phyloP scores from a whole-genome alignment of 2,113 vertebrate species.

The Cyprinus carpio region DNA sequence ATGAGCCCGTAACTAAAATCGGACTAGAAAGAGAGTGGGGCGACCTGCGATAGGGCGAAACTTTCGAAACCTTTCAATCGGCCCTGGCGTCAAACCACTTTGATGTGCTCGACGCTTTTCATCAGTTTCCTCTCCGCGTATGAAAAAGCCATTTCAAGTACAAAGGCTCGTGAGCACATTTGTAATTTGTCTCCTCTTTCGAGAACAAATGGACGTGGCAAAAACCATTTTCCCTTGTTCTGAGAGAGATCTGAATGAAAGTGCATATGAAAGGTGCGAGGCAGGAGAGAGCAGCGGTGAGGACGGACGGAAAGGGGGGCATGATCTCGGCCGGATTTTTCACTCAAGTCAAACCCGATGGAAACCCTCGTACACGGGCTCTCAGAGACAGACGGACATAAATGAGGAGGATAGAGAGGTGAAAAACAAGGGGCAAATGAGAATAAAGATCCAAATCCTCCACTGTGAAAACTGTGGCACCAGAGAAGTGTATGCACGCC shows the following conservation, averaged over 20 bases:
- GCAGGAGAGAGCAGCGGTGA: constrained; percentile 31
- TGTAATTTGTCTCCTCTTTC: constrained; percentile 74
- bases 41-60: constrained; percentile 89
- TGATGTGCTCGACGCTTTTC: constrained; percentile 94
- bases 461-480: constrained; percentile 77
- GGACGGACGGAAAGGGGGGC: background rate
- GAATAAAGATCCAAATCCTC: constrained; percentile 78
- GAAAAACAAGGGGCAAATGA: constrained; percentile 60
- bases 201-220: constrained; percentile 71
- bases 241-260: constrained; percentile 67
- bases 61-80: constrained; percentile 89
- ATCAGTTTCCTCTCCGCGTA: constrained; percentile 86
- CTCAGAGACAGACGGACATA: constrained; percentile 34
- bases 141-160: constrained; percentile 82
- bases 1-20: constrained; percentile 94
- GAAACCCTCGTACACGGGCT: too few species aligned
- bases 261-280: constrained; percentile 63
- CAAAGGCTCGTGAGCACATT: constrained; percentile 71
- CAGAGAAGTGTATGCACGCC: constrained; percentile 71
- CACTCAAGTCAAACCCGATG: constrained; percentile 40
- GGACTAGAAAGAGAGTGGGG: constrained; percentile 86
- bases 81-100: constrained; percentile 81
- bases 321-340: constrained; percentile 20
- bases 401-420: constrained; percentile 58
- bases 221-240: constrained; percentile 53